Conservation (phyloP, 2,888 invertebrate species). For the Andrena chrysosceles region DNA sequence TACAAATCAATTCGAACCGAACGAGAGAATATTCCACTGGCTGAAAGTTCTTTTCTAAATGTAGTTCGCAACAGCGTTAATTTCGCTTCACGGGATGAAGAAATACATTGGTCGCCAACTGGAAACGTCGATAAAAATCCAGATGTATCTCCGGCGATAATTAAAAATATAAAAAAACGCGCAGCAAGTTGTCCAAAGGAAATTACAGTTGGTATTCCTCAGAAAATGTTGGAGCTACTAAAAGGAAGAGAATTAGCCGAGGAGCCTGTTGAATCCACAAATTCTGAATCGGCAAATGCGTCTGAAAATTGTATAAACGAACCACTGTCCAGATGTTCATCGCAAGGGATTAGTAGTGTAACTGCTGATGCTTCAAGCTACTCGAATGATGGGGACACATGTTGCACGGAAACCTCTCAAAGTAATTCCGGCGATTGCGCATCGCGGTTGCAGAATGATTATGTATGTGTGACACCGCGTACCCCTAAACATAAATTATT, state of each 20-base stretch:
- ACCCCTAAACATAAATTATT: constrained; percentile 2
- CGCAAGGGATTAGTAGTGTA: neutral
- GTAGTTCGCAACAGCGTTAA: constrained; percentile 38
- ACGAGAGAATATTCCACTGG: neutral
- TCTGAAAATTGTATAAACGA: neutral
- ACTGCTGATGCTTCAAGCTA: neutral
- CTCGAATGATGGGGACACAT: neutral
- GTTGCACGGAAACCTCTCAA: neutral
- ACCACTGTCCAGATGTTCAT: neutral
- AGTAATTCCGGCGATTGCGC: neutral
- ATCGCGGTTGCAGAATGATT: constrained; percentile 2
- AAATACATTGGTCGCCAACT: constrained; percentile 52
- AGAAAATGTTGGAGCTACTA: constrained; percentile 29
- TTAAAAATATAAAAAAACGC: constrained; percentile 21
- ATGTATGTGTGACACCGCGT: neutral
- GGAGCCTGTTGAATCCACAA: neutral
- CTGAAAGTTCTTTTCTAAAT: constrained; percentile 44
- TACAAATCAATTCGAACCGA: constrained; percentile 3
- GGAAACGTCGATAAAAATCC: constrained; percentile 51
- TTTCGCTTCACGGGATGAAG: constrained; percentile 32
- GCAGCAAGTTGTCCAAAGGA: neutral
- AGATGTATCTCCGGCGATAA: constrained; percentile 12
- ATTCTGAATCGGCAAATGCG: neutral
- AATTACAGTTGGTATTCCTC: constrained; percentile 32
- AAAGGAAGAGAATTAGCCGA: neutral